A percentile compares a stretch with the other conserved stretches of the same genome.
These are phyloP conservation scores for Lophius americanus DNA, from an alignment of 2,797 vertebrate species.

Conservation along the genomic window DNA sequence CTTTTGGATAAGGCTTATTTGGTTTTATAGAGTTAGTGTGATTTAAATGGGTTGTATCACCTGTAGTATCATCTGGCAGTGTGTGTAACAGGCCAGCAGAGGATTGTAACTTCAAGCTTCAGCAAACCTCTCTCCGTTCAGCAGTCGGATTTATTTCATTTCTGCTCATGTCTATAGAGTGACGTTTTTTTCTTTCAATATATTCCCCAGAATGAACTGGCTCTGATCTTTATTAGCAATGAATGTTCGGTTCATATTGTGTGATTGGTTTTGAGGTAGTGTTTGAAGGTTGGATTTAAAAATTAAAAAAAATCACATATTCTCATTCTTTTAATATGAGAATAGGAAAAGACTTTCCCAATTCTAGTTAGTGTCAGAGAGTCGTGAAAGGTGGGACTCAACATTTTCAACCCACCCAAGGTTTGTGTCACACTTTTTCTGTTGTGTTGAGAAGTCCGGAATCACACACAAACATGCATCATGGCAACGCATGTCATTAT, in stretches of 20 bases:
- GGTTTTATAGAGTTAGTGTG: slow-evolving; percentile 57
- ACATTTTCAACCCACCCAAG: slow-evolving; percentile 50
- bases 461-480: not conserved
- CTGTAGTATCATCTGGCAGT: slow-evolving; percentile 33
- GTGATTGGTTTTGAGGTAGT: slow-evolving; percentile 49
- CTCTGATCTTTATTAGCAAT: slow-evolving; percentile 30
- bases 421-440: slow-evolving; percentile 38
- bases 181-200: slow-evolving; percentile 21
- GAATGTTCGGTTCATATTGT: slow-evolving; percentile 35
- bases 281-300: slow-evolving; percentile 39
- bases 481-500: slow-evolving; percentile 13
- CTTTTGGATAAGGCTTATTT: slow-evolving; percentile 55
- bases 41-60: slow-evolving; percentile 60
- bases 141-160: slow-evolving; percentile 40
- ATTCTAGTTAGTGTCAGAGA: slow-evolving; percentile 62
- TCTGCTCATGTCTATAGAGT: slow-evolving; percentile 24
- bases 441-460: slow-evolving; percentile 23
- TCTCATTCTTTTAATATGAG: slow-evolving; percentile 39
- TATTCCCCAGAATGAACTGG: slow-evolving; percentile 33
- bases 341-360: slow-evolving; percentile 42
- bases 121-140: slow-evolving; percentile 24
- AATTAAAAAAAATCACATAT: slow-evolving; percentile 3
- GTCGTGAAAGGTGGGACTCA: slow-evolving; percentile 42
- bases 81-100: slow-evolving; percentile 48
- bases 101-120: slow-evolving; percentile 64